Evolutionary conservation across 2,888 invertebrate species (phyloP).

Genomic region (Molorchus minor): DNA sequence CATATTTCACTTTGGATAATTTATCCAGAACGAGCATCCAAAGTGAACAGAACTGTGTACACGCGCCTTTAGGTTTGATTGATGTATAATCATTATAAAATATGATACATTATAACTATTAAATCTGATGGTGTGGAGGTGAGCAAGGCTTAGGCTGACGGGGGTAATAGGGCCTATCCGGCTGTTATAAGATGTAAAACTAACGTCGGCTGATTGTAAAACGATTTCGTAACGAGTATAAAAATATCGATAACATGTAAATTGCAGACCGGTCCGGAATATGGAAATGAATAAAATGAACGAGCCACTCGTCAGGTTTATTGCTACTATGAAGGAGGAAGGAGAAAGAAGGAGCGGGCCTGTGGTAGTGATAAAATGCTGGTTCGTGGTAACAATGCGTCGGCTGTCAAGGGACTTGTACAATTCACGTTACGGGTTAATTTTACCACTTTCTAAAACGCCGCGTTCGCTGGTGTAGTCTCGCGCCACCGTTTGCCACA

Average conservation of each 20-base stretch:
- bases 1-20: no score
- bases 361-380: constrained; percentile 61
- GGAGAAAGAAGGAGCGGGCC: no score
- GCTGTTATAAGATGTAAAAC: constrained; percentile 27
- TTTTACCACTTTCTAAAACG: constrained; percentile 44
- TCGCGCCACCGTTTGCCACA: constrained; percentile 21
- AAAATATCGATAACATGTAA: constrained; percentile 64
- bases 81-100: no score
- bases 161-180: constrained; percentile 10
- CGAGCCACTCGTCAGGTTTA: constrained; percentile 61
- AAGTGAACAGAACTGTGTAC: no score
- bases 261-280: constrained; percentile 61
- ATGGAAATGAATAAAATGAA: constrained; percentile 63
- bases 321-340: constrained; percentile 56
- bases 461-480: no score
- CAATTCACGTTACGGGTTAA: constrained; percentile 58
- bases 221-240: constrained; percentile 62
- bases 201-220: constrained; percentile 41
- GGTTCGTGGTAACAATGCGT: constrained; percentile 61
- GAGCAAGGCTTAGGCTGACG: not conserved
- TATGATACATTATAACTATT: no score
- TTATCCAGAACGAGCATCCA: no score
- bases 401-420: constrained; percentile 56
- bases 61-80: no score
- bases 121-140: constrained; percentile 10